Base-by-base conservation (phyloP, 2,888 invertebrate genomes). In the Dyspetes luteomarginatus region DNA sequence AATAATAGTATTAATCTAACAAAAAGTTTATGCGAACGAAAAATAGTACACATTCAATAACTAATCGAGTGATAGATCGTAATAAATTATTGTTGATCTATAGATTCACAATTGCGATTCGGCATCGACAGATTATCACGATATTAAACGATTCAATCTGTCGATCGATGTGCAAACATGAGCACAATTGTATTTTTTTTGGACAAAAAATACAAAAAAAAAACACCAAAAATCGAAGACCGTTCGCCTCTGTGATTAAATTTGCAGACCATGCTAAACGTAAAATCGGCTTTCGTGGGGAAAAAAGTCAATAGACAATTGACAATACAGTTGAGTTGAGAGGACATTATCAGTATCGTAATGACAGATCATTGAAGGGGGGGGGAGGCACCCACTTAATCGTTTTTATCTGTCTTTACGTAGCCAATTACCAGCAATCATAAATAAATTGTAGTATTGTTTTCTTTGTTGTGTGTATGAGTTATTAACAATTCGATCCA, bases 191-290 rank as follows among this genome's bases (percentile, higher is more conserved):
- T n/a, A n/a, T n/a, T n/a, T n/a, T n/a, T n/a, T n/a, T n/a, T n/a
- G n/a, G n/a, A n/a, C n/a, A n/a, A n/a, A n/a, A n/a, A n/a, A n/a
- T n/a, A n/a, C n/a, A n/a, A n/a, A n/a, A n/a, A n/a, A n/a, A n/a
- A n/a, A n/a, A n/a, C n/a, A n/a, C n/a, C n/a, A n/a, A n/a, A n/a
- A 73, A 62, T 73, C 77, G 72, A 68, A 17, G 19, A 17, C 67
- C 67, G 41, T 73, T 81, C 67, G 72, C 68, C 36, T 24, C 43
- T 81, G 64, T 81, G 64, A 77, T 65, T 77, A 43, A 74, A 74
- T 81, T 81, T 78, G 74, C 81, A 71, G 78, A 74, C 65, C 75
- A 79, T 74, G 76, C 74, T 48, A 73, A 84, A 78, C 69, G 48
- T 62, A 80, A n/a, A n/a, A 81, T 55, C 58, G 77, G 76, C 72